Evolutionary conservation across 2,797 vertebrate genomes (phyloP).

Genomic region (Pampus argenteus): DNA sequence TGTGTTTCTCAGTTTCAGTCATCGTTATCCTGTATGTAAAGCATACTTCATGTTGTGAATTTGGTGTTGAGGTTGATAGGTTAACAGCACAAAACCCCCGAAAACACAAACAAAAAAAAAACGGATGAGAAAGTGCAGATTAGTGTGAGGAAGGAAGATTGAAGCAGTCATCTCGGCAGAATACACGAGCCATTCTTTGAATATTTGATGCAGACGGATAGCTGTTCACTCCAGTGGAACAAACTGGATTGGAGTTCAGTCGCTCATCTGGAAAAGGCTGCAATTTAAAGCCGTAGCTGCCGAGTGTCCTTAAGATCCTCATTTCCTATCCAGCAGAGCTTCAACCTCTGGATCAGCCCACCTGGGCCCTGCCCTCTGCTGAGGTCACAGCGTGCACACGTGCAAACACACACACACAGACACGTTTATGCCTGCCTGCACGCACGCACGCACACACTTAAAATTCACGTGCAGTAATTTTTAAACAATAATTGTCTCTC

Average conservation of each 20-base stretch:
- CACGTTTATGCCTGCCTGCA: too few relatives aligned
- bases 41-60: constrained; percentile 11
- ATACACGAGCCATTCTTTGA: constrained; percentile 83
- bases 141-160: constrained; percentile 67
- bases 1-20: constrained; percentile 26
- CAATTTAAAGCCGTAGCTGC: constrained; percentile 79
- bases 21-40: constrained; percentile 37
- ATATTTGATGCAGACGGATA: constrained; percentile 89
- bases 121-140: constrained; percentile 53
- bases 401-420: constrained; percentile 6
- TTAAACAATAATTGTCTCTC: constrained; percentile 26
- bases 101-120: constrained; percentile 16
- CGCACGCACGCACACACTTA: neutral
- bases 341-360: constrained; percentile 58
- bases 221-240: constrained; percentile 87
- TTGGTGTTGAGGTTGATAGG: constrained; percentile 8
- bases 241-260: constrained; percentile 85
- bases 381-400: constrained; percentile 30
- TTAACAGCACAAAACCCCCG: neutral
- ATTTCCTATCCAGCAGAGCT: constrained; percentile 72
- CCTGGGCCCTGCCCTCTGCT: constrained; percentile 56
- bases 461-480: constrained; percentile 27
- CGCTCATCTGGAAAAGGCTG: constrained; percentile 84
- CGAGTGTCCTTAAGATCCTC: constrained; percentile 75
- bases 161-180: constrained; percentile 69